Evolutionary conservation across 2,797 vertebrate genomes (phyloP), one percentile per base, ranked within the genome.

Genomic region (Carcharodon carcharias): DNA sequence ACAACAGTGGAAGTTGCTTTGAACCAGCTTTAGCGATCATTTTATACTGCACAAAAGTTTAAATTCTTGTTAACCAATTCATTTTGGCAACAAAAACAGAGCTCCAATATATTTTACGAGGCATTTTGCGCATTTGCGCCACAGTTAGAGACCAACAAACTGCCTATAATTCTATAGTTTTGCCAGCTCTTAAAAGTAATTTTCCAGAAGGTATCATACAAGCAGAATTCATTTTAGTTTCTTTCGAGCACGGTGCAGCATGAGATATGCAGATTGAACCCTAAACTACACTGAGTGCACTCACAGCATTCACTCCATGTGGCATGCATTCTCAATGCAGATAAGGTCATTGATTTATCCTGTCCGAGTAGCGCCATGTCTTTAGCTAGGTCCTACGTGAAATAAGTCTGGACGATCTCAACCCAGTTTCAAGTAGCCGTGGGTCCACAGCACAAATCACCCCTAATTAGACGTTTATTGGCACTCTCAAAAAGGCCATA

Each of bases 41-140:
- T 88, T 96, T 65, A 77, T 56, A 77, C 31, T 18, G 94, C 67
- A 82, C 56, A 71, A 40, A 16, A 14, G 80, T 58, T 96, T 65
- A 89, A 87, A 45, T 82, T 58, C 80, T 45, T 96, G 77, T 67
- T 80, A 50, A 89, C 54, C 67, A 96, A 80, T 85, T 96, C 28
- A 96, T 50, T 58, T 73, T 95, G 69, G 94, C 94, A 95, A 95
- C 94, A 77, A 31, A 67, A 95, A 71, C n/a, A 77, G 67, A 71
- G 45, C 71, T 95, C 65, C 45, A 95, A 54, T 54, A 77, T 18
- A 77, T 77, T 95, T 73, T 77, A 67, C 5, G n/a, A 93, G 91
- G 91, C 91, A 77, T 95, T 95, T 95, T 73, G 94, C 67, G 94
- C 94, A 73, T 95, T 95, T 95, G 67, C 94, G 50, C 71, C 94